phyloP scores from a whole-genome alignment of 2,797 vertebrate species.

The Lemur catta region DNA sequence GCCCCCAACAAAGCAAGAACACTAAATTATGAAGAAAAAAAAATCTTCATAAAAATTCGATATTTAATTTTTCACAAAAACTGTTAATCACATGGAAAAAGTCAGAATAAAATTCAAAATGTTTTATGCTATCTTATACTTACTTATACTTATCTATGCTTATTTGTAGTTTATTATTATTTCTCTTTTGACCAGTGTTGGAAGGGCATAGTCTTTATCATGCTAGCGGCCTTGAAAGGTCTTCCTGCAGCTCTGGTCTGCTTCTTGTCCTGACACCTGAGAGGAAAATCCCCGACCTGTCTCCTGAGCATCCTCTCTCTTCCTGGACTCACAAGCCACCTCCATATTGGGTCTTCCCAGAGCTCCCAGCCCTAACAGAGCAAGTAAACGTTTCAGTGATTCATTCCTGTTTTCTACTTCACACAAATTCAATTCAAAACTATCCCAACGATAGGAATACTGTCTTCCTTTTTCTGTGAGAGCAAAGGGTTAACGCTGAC shows the following conservation, averaged over 20 bases:
- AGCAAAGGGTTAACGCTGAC: conserved; percentile 80
- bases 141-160: neutral
- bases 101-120: neutral
- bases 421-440: conserved; percentile 21
- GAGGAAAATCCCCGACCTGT: neutral
- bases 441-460: conserved; percentile 60
- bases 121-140: neutral
- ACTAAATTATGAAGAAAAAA: neutral
- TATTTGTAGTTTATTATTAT: neutral
- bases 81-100: neutral
- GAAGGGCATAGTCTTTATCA: neutral
- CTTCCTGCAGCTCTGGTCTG: neutral
- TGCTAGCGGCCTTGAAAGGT: neutral
- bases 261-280: neutral
- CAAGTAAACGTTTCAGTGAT: neutral
- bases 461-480: conserved; percentile 1
- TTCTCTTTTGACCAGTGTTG: neutral
- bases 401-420: conserved; percentile 29
- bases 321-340: neutral
- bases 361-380: neutral
- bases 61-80: neutral
- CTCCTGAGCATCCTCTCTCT: neutral
- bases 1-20: neutral
- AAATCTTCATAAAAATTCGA: neutral
- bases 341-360: neutral